Conservation (phyloP, 2,888 invertebrate species). For the Eupithecia insigniata region DNA sequence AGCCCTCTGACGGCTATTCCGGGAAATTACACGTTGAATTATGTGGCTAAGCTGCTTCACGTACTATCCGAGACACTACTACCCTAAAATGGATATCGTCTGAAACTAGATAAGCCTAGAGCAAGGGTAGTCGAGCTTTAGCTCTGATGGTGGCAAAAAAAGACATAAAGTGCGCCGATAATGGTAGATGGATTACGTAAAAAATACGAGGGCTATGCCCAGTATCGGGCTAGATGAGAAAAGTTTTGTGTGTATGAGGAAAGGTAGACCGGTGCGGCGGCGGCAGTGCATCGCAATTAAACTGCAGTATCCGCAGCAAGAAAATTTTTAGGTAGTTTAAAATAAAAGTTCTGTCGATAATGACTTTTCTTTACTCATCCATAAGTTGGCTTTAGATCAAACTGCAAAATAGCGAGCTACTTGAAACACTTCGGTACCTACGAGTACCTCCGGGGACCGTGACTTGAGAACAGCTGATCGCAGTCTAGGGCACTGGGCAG, state of each 20-base stretch:
- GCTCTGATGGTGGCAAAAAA: background rate
- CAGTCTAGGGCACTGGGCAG: conserved; percentile 44
- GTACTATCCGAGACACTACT: conserved; percentile 26
- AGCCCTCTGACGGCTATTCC: conserved; percentile 20
- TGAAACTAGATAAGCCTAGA: conserved; percentile 28
- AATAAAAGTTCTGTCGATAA: background rate
- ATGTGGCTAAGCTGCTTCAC: conserved; percentile 26
- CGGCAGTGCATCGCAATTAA: background rate
- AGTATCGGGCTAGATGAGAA: background rate
- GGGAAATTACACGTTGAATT: conserved; percentile 27
- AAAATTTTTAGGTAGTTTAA: background rate
- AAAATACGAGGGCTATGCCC: background rate
- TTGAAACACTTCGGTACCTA: background rate
- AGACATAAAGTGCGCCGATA: background rate
- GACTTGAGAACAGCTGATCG: conserved; percentile 21
- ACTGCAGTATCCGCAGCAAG: background rate
- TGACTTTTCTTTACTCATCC: background rate
- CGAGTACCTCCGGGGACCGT: conserved; percentile 19
- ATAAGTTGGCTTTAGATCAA: background rate
- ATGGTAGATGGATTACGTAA: background rate
- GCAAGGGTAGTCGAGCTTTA: conserved; percentile 16
- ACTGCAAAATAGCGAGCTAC: background rate
- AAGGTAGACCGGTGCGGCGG: background rate
- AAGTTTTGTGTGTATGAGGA: background rate
- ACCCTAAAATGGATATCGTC: conserved; percentile 29